Conservation (phyloP, 2,888 invertebrate species). For the Polydrusus cervinus region DNA sequence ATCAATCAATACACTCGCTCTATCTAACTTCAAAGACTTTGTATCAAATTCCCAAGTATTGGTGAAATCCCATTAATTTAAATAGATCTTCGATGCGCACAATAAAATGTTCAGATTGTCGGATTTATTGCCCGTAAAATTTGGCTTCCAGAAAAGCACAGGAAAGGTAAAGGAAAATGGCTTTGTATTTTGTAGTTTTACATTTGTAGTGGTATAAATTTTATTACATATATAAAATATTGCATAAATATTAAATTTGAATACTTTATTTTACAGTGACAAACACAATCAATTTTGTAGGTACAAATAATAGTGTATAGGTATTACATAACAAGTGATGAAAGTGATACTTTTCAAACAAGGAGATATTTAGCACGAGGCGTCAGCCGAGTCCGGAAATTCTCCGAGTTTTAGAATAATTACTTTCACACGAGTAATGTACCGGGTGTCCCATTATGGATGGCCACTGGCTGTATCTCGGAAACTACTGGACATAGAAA, state of each 20-base stretch:
- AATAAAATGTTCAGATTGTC: conserved; percentile 24
- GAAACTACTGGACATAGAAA: no score
- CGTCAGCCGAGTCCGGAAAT: no score
- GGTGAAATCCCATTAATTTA: conserved; percentile 23
- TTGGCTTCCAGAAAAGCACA: conserved; percentile 20
- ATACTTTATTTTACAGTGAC: neutral
- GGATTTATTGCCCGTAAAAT: conserved; percentile 28
- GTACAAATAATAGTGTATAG: no score
- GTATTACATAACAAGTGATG: no score
- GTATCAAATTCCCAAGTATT: conserved; percentile 19
- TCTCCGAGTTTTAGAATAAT: no score
- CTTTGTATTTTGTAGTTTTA: conserved; percentile 28
- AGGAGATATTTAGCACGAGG: no score
- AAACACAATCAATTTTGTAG: neutral
- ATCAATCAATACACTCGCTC: conserved; percentile 1
- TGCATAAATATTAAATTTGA: conserved; percentile 11
- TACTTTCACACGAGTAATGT: no score
- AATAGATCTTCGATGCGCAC: conserved; percentile 24
- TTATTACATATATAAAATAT: conserved; percentile 20
- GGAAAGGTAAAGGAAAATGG: conserved; percentile 21
- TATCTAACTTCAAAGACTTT: conserved; percentile 19
- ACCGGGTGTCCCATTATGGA: no score
- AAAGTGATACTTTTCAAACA: no score
- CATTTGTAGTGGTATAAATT: conserved; percentile 23
- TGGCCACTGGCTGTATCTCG: no score